Percentiles rank a stretch among this genome's conserved stretches.
Conservation (phyloP, 2,113 vertebrate genomes). For the Actinemys pallida region DNA sequence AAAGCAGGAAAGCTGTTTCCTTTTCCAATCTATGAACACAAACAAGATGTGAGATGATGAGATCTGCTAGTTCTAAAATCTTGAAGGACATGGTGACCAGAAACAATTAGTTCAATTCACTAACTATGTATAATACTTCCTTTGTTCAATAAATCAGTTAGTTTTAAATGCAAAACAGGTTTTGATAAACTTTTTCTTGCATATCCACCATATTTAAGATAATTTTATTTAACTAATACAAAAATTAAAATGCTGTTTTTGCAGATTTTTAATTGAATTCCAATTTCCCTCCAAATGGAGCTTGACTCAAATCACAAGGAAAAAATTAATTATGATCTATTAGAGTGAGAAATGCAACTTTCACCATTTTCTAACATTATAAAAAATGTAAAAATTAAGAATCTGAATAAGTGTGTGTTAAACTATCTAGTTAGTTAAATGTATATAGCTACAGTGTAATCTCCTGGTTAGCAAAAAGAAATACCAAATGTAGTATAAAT, state of each 20-base stretch:
- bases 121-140: background rate
- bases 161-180: background rate
- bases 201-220: background rate
- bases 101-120: background rate
- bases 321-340: too few species aligned
- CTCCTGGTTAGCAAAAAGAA: background rate
- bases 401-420: background rate
- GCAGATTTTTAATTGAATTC: too few species aligned
- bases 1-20: background rate
- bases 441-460: too few species aligned
- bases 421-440: background rate
- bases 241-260: background rate
- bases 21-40: background rate
- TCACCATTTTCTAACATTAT: too few species aligned
- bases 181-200: background rate
- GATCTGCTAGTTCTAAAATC: background rate
- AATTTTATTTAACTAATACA: background rate
- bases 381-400: too few species aligned
- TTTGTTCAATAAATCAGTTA: background rate
- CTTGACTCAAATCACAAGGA: too few species aligned
- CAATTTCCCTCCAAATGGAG: too few species aligned
- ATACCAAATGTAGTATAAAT: background rate
- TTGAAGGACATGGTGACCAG: background rate
- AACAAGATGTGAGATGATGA: background rate
- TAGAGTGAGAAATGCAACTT: too few species aligned